Conservation (phyloP, 2,797 vertebrate species). For the Cyclopterus lumpus region DNA sequence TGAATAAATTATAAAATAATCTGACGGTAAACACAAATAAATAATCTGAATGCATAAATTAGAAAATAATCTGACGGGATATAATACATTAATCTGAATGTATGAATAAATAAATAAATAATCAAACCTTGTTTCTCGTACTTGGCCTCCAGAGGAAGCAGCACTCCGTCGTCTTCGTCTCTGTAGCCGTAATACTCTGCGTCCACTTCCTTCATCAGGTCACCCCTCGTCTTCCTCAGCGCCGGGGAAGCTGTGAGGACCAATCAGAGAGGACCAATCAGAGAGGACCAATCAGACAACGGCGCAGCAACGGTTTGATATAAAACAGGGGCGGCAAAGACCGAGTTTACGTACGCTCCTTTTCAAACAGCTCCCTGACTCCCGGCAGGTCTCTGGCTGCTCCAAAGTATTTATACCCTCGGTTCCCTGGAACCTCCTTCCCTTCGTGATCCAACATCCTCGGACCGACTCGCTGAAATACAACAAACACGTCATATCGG, state of each 20-base stretch:
- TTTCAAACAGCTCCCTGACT: conserved; percentile 95
- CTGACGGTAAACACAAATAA: background rate
- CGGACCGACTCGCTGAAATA: conserved; percentile 90
- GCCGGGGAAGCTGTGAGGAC: conserved; percentile 87
- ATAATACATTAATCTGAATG: background rate
- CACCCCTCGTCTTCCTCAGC: conserved; percentile 91
- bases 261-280: background rate
- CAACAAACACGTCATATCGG: background rate
- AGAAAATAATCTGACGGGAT: background rate
- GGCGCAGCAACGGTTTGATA: background rate
- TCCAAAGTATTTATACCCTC: conserved; percentile 97
- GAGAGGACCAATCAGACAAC: too few species aligned
- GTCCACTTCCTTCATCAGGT: conserved; percentile 97
- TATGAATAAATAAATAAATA: background rate
- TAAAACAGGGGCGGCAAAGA: conserved; percentile 3
- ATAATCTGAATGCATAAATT: background rate
- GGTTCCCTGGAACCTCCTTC: conserved; percentile 95
- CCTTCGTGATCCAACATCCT: conserved; percentile 97
- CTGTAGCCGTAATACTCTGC: conserved; percentile 97
- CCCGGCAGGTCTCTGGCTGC: conserved; percentile 96
- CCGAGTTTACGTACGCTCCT: conserved; percentile 88
- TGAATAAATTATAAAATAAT: background rate
- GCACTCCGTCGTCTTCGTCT: conserved; percentile 94
- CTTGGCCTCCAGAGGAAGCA: conserved; percentile 92
- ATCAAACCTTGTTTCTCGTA: conserved; percentile 88